A percentile compares a stretch with the other conserved stretches of the same genome.
phyloP scores from a whole-genome alignment of 2,888 invertebrate genomes.

The Pelosia muscerda region DNA sequence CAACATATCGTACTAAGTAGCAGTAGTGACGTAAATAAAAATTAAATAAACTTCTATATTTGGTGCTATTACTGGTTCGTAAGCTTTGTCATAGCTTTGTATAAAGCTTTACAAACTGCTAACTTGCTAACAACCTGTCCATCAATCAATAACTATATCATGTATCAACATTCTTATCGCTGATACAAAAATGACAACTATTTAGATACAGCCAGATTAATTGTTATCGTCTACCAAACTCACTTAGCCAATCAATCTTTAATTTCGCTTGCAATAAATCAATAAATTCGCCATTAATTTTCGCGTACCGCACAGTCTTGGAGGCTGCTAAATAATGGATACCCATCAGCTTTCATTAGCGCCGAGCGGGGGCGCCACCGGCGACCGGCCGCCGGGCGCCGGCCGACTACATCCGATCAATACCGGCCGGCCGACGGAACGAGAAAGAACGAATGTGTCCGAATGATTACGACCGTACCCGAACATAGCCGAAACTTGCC shows the following conservation, averaged over 20 bases:
- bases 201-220: slow-evolving; percentile 43
- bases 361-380: slow-evolving; percentile 79
- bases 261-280: slow-evolving; percentile 81
- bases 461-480: slow-evolving; percentile 55
- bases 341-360: slow-evolving; percentile 82
- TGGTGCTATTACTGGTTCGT: not conserved
- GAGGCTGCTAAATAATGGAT: slow-evolving; percentile 84
- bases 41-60: not conserved
- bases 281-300: slow-evolving; percentile 84
- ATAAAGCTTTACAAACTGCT: not conserved
- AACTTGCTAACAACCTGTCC: not conserved
- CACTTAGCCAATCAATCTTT: slow-evolving; percentile 76
- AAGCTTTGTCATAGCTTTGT: not conserved
- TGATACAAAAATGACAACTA: slow-evolving; percentile 36
- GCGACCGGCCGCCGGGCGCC: slow-evolving; percentile 82
- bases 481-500: slow-evolving; percentile 59
- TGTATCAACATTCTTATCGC: slow-evolving; percentile 13
- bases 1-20: not conserved
- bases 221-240: slow-evolving; percentile 51
- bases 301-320: slow-evolving; percentile 75
- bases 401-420: slow-evolving; percentile 69
- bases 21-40: not conserved
- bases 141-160: slow-evolving; percentile 16
- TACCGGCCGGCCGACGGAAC: slow-evolving; percentile 59
- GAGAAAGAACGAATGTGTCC: slow-evolving; percentile 55